These are phyloP conservation scores for Eulemur coronatus DNA, from an alignment of 2,797 vertebrate species.

Conservation along the genomic window DNA sequence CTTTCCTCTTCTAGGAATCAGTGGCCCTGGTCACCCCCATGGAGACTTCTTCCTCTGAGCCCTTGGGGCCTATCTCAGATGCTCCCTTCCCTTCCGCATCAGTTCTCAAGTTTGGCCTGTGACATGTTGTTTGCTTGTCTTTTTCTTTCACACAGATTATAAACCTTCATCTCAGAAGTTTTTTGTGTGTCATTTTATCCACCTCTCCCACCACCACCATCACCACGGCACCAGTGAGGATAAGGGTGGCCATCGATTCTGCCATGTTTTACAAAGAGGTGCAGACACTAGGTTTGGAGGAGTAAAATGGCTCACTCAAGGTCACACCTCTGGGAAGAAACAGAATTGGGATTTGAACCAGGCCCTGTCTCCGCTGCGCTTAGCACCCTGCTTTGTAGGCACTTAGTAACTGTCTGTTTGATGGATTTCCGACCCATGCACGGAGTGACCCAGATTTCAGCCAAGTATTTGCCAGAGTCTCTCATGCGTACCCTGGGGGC, in stretches of 20 bases:
- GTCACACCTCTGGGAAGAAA: neutral
- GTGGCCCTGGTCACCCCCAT: neutral
- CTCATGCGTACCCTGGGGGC: neutral
- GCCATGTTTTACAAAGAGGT: neutral
- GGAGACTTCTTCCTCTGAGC: neutral
- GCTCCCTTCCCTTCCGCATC: neutral
- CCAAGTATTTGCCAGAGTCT: neutral
- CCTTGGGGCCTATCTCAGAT: neutral
- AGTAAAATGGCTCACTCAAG: neutral
- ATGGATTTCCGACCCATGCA: constrained; percentile 13
- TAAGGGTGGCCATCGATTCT: neutral
- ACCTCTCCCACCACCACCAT: neutral
- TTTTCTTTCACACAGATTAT: neutral
- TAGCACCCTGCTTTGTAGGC: constrained; percentile 27
- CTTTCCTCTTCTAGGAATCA: neutral
- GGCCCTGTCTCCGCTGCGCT: neutral
- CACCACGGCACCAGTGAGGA: neutral
- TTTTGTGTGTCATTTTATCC: neutral
- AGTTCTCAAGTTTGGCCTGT: neutral
- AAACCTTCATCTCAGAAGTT: neutral
- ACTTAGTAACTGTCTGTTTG: constrained; percentile 37
- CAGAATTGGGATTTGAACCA: constrained; percentile 43
- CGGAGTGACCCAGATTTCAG: constrained; percentile 63
- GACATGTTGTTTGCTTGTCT: neutral
- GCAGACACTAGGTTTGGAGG: neutral